Percentiles rank a stretch among this genome's conserved stretches.
phyloP scores from a whole-genome alignment of 2,113 vertebrate genomes.

The Cottus gobio region DNA sequence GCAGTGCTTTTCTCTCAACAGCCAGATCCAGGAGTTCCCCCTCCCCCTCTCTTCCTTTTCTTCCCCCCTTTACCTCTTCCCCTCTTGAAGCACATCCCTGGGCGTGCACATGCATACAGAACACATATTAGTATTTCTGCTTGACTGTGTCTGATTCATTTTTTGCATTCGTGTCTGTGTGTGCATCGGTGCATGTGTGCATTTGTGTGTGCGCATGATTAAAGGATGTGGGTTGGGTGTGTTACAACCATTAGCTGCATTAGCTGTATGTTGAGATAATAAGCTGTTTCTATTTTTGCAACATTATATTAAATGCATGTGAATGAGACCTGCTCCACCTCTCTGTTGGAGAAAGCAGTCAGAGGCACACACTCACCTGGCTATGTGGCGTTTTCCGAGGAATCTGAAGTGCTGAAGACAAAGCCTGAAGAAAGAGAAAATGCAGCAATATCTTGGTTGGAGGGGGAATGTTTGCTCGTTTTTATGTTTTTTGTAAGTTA shows the following conservation, averaged over 20 bases:
- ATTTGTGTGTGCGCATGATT: slow-evolving; percentile 38
- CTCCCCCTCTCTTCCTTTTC: slow-evolving; percentile 47
- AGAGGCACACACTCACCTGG: slow-evolving; percentile 86
- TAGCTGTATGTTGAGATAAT: slow-evolving; percentile 57
- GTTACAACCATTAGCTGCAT: slow-evolving; percentile 38
- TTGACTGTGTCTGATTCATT: slow-evolving; percentile 39
- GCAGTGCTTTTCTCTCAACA: slow-evolving; percentile 65
- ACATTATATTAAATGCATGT: slow-evolving; percentile 25
- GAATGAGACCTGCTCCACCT: slow-evolving; percentile 9
- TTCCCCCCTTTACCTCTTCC: slow-evolving; percentile 31
- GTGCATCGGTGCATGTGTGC: slow-evolving; percentile 37
- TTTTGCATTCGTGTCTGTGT: slow-evolving; percentile 26
- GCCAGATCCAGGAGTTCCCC: slow-evolving; percentile 66
- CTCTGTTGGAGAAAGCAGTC: background rate
- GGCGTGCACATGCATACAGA: slow-evolving; percentile 67
- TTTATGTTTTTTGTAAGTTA: slow-evolving; percentile 7
- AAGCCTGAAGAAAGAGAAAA: slow-evolving; percentile 81
- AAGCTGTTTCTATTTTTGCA: slow-evolving; percentile 32
- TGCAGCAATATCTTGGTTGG: background rate
- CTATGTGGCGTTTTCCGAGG: slow-evolving; percentile 95
- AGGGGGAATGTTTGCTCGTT: background rate
- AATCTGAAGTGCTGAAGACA: slow-evolving; percentile 99
- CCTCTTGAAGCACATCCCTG: slow-evolving; percentile 56
- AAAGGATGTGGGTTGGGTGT: slow-evolving; percentile 54
- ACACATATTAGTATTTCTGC: slow-evolving; percentile 74